These are phyloP conservation scores for Zaprionus camerounensis DNA, from an alignment of 1,140 invertebrate species.

Conservation along the genomic window DNA sequence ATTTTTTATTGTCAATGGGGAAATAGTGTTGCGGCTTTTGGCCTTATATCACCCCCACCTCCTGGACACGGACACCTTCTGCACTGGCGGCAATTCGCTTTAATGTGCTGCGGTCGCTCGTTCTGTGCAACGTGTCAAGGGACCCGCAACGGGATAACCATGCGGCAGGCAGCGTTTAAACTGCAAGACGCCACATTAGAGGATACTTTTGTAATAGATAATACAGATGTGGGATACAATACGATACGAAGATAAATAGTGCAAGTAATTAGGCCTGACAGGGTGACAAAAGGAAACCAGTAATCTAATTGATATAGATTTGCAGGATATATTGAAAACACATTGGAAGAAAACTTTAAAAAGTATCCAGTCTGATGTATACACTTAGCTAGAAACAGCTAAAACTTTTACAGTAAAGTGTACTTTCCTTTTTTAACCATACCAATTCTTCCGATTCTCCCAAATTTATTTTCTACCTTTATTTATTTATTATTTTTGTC, in stretches of 20 bases:
- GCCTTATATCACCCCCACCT: slow-evolving; percentile 60
- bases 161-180: slow-evolving; percentile 59
- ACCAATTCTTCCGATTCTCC: too few relatives aligned
- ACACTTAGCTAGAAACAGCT: too few relatives aligned
- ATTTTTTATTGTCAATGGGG: slow-evolving; percentile 81
- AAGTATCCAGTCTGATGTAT: too few relatives aligned
- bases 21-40: slow-evolving; percentile 78
- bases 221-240: neutral
- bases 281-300: neutral
- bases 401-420: too few relatives aligned
- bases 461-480: too few relatives aligned
- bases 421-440: too few relatives aligned
- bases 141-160: slow-evolving; percentile 30
- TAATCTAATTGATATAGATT: neutral
- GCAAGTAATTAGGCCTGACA: slow-evolving; percentile 24
- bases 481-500: too few relatives aligned
- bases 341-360: neutral
- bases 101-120: slow-evolving; percentile 59
- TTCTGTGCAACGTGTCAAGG: slow-evolving; percentile 60
- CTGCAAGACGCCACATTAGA: slow-evolving; percentile 62
- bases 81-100: slow-evolving; percentile 55
- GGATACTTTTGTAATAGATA: neutral
- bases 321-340: neutral
- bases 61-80: slow-evolving; percentile 47
- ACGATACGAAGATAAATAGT: slow-evolving; percentile 38